Base-by-base conservation (phyloP, 1,140 invertebrate genomes). In the Steinernema khuongi region DNA sequence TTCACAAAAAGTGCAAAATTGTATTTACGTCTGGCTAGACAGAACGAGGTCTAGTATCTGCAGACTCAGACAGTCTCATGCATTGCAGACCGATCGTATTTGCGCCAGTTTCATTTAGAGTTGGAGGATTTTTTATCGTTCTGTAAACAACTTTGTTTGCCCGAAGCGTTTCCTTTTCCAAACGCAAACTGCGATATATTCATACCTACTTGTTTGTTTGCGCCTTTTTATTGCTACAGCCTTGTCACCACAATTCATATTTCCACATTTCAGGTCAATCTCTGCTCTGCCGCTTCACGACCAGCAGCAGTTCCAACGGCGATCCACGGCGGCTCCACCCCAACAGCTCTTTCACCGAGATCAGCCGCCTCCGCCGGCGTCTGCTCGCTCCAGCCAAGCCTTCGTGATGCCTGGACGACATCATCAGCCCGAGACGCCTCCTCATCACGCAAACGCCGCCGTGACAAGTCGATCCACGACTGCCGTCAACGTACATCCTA, bases 201-300 rank as follows among this genome's bases (percentile, higher is more conserved):
- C n/a, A n/a, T n/a, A n/a, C n/a, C n/a, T n/a, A n/a, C n/a, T n/a
- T n/a, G n/a, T n/a, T n/a, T n/a, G n/a, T n/a, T n/a, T n/a, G n/a
- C n/a, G n/a, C n/a, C n/a, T n/a, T n/a, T n/a, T n/a, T n/a, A n/a
- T n/a, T n/a, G n/a, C n/a, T n/a, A n/a, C n/a, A n/a, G n/a, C n/a
- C n/a, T n/a, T n/a, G 36, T 41, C 36, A 41, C 36, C 36, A 41
- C 7, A 41, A 41, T n/a, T 41, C 36, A 41, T 41, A 41, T 41
- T 41, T 41, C 36, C 36, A 41, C 36, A 4, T 60, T 60, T 60
- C 50, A 60, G 50, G 50, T 60, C 50, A 22, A 26, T 60, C 22
- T 60, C 50, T 7, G 50, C 50, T 14, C 50, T 60, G 4, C 50
- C 50, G 50, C 50, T 60, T 22, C 50, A 60, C 50, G 50, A 60